phyloP scores from a whole-genome alignment of 1,140 invertebrate species.

The Heterodera carotae region DNA sequence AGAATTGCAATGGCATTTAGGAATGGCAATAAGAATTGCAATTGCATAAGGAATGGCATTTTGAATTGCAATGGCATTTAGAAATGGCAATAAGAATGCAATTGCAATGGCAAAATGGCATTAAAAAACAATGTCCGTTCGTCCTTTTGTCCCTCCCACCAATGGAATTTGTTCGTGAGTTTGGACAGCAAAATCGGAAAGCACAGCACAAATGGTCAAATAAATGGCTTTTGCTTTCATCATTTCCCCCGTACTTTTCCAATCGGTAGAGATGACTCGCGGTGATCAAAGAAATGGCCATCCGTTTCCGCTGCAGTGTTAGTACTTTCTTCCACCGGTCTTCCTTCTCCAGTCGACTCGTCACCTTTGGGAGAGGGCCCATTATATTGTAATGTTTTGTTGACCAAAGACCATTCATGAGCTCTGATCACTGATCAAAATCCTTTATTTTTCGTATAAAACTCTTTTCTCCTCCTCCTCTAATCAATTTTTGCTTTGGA shows the following conservation, averaged over 20 bases:
- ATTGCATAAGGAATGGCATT: no score
- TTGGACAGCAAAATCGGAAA: not conserved
- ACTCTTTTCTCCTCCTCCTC: conserved; percentile 19
- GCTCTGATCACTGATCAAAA: not conserved
- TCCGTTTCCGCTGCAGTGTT: conserved; percentile 95
- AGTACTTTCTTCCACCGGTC: conserved; percentile 93
- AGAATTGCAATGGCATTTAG: no score
- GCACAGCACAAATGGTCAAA: not conserved
- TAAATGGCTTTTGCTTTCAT: not conserved
- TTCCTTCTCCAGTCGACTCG: conserved; percentile 79
- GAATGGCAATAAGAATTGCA: no score
- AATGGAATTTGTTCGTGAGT: not conserved
- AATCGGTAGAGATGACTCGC: conserved; percentile 64
- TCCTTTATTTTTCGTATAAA: not conserved
- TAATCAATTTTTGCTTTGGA: conserved; percentile 5
- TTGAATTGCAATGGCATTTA: no score
- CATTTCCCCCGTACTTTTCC: conserved; percentile 51
- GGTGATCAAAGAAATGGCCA: conserved; percentile 97
- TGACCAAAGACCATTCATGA: not conserved
- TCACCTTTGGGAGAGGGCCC: conserved; percentile 65
- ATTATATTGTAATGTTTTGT: no score
- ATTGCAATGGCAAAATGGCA: no score
- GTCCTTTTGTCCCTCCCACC: no score
- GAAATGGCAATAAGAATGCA: no score
- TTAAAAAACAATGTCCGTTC: no score